Evolutionary conservation across 2,888 invertebrate species (phyloP), one percentile per base, ranked within the genome.

Genomic region (Yponomeuta sedellus): DNA sequence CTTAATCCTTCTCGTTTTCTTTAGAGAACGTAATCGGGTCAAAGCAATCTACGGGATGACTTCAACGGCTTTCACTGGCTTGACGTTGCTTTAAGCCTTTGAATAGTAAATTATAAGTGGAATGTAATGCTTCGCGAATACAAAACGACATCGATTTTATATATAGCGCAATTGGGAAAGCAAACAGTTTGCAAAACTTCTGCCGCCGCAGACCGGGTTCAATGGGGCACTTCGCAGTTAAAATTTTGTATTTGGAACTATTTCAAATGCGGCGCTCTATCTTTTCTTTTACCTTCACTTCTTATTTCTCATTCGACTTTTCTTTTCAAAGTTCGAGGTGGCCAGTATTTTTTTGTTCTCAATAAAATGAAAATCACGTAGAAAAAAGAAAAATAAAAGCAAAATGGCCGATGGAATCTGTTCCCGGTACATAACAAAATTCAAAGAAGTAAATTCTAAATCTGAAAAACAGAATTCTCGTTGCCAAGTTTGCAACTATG

Each of bases 1-100:
- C 77, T 77, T 81, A 81, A 85, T 80, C 81, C 77, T 34, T 34
- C 34, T 73, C 74, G 75, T 76, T 81, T 80, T 83, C 75, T 83
- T 64, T 19, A 64, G 20, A 28, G 3, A 25, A 22, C 19, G 56
- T 10, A 64, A 64, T 56, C 22, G 10, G 64, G 25, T 56, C 28
- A 56, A 25, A 64, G 25, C 28, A 56, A 64, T 64, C 57, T 22
- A n/a, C 57, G 34, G 57, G 63, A 28, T 61, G 10, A 34, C 34
- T 61, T 28, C 28, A 59, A 34, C 34, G 34, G 34, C 34, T 34
- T 34, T 34, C 34, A 34, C 34, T 34, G 34, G 34, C 34, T 34
- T 34, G 34, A 34, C 34, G 34, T 34, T 34, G 34, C 8, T 8
- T 34, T 34, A 1, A 34, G 34, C 34, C 34, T 34, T 34, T 34